Evolutionary conservation across 2,888 invertebrate species (phyloP).

Genomic region (Heliconius aoede): DNA sequence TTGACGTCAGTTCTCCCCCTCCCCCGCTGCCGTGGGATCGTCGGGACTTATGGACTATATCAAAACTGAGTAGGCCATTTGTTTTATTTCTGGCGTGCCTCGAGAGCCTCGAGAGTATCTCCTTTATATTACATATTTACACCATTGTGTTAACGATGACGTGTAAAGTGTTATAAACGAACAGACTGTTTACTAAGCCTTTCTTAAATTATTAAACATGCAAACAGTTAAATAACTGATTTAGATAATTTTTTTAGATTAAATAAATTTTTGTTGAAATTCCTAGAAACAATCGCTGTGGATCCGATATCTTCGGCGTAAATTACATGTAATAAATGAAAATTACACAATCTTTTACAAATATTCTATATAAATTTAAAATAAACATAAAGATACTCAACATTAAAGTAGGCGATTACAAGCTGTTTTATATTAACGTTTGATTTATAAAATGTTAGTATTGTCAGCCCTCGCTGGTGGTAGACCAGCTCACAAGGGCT

Average conservation of each 20-base stretch:
- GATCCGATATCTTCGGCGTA: not conserved
- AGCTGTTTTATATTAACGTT: not conserved
- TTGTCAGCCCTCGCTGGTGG: not conserved
- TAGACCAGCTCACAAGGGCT: too few relatives aligned
- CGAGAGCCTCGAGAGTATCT: not conserved
- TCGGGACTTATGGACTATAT: constrained; percentile 5
- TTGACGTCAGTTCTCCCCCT: constrained; percentile 5
- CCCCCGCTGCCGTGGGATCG: not conserved
- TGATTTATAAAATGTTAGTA: not conserved
- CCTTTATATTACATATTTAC: not conserved
- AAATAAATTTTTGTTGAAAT: too few relatives aligned
- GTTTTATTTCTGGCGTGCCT: too few relatives aligned
- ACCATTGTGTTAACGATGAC: not conserved
- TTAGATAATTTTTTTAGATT: too few relatives aligned
- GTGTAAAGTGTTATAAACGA: not conserved
- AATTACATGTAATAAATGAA: not conserved
- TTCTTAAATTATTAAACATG: too few relatives aligned
- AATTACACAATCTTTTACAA: not conserved
- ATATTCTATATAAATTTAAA: too few relatives aligned
- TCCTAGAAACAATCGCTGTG: not conserved
- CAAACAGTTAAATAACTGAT: too few relatives aligned
- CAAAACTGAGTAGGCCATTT: constrained; percentile 1
- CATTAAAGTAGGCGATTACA: not conserved
- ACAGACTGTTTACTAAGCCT: not conserved
- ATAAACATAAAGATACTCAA: not conserved